phyloP scores from a whole-genome alignment of 2,113 vertebrate genomes.

The Lethenteron camtschaticum region DNA sequence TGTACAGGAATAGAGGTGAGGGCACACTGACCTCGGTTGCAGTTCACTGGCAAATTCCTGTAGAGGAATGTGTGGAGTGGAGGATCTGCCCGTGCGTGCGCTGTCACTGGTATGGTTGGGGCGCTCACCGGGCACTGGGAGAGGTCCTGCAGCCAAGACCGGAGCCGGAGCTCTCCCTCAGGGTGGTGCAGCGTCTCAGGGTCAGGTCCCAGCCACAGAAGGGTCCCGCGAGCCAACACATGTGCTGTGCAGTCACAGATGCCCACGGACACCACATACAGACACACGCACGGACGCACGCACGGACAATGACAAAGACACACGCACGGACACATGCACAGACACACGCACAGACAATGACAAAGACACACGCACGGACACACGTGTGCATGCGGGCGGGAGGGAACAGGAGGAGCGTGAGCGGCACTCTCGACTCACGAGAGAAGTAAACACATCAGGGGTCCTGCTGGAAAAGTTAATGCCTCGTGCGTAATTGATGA shows the following conservation, averaged over 20 bases:
- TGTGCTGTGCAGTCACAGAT: conserved; percentile 24
- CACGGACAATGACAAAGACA: not conserved
- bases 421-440: too few relatives aligned
- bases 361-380: not conserved
- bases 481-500: too few relatives aligned
- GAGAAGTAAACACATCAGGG: too few relatives aligned
- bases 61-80: not conserved
- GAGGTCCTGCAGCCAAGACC: conserved; percentile 95
- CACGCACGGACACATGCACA: not conserved
- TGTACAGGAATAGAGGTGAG: not conserved
- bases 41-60: not conserved
- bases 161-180: conserved; percentile 91
- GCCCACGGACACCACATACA: not conserved
- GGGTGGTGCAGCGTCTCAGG: conserved; percentile 65
- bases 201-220: conserved; percentile 90
- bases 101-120: not conserved
- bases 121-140: conserved; percentile 62
- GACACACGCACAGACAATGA: not conserved
- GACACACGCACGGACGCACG: not conserved
- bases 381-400: not conserved
- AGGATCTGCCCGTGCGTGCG: not conserved
- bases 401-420: not conserved
- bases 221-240: conserved; percentile 79
- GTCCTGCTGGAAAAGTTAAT: too few relatives aligned
- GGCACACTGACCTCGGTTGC: not conserved